A percentile compares a stretch with the other conserved stretches of the same genome.
phyloP scores from a whole-genome alignment of 2,888 invertebrate species.

The Meandrusa payeni region DNA sequence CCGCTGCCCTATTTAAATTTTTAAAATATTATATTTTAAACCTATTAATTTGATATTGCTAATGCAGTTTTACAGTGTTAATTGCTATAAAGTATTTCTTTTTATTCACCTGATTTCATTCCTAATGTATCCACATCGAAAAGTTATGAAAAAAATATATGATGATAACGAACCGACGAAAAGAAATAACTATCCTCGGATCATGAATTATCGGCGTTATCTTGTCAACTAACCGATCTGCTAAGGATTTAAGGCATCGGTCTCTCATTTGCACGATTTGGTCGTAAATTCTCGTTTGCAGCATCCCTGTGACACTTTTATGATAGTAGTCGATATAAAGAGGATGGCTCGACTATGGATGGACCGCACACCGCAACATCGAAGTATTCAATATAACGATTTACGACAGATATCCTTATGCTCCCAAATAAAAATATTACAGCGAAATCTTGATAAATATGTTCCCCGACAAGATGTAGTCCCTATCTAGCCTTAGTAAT shows the following conservation, averaged over 20 bases:
- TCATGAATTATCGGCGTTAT: constrained; percentile 59
- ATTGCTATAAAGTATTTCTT: not conserved
- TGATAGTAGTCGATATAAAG: constrained; percentile 43
- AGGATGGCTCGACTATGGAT: constrained; percentile 29
- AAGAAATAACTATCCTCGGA: constrained; percentile 34
- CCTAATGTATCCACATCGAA: too few species aligned
- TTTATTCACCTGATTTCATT: too few species aligned
- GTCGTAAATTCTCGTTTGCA: constrained; percentile 74
- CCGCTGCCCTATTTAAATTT: too few species aligned
- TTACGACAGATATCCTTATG: constrained; percentile 20
- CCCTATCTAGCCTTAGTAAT: not conserved
- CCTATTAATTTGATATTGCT: too few species aligned
- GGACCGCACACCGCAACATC: constrained; percentile 28
- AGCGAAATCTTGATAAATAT: constrained; percentile 9
- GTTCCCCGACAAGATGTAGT: not conserved
- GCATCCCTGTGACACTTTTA: constrained; percentile 72
- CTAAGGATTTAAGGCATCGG: constrained; percentile 60
- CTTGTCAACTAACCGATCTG: constrained; percentile 57
- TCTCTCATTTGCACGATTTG: constrained; percentile 70
- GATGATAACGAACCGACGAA: constrained; percentile 29
- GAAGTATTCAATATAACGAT: constrained; percentile 26
- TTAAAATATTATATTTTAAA: too few species aligned
- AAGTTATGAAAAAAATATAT: constrained; percentile 25
- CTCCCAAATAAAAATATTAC: constrained; percentile 17
- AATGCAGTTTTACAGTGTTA: too few species aligned